Base-by-base conservation (phyloP, 2,113 vertebrate species). In the Chlamydotis undulata region DNA sequence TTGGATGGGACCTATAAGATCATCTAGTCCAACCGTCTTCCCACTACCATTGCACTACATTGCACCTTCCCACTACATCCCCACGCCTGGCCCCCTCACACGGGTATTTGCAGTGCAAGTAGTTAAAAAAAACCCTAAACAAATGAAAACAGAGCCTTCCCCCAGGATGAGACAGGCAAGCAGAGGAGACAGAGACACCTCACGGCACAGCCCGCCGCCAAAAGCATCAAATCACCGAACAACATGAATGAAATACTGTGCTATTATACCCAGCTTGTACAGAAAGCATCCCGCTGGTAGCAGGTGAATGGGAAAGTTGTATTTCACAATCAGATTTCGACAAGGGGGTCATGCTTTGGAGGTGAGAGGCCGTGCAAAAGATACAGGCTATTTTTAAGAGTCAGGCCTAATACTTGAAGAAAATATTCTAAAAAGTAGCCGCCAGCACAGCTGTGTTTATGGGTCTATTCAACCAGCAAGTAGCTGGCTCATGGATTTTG, bases 371-470 rank as follows among this genome's bases (percentile, higher is more conserved):
- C 53, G 15, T 50, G 57, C 29, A 53, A 53, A 92, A 94, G 69
- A 77, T 87, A 57, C 4, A n/a, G 53, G 35, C 29, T 82, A 43
- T 70, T 90, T 96, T 74, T 68, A 80, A 76, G 91, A 78, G 70
- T 57, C 55, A 85, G 80, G 47, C 21, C 71, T 43, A 73, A 81
- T 19, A 52, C 77, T 78, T 56, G 65, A 61, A 82, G 83, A 85
- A 78, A 86, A n/a, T 35, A 35, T 67, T 70, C 53, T 50, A 22
- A 75, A 86, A 94, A 52, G 65, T 21, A 55, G 31, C 71, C 0
- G 1, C 60, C 69, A 60, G 67, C 59, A 35, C 87, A 94, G 87
- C 78, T 95, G 77, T 88, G 47, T 91, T 95, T 89, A 65, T 83
- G 75, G 26, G 29, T 74, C 89, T 43, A 6, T 69, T 90, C 82